Evolutionary conservation across 2,888 invertebrate genomes (phyloP), one percentile per base, ranked within the genome.

Genomic region (Drosophila mercatorum): DNA sequence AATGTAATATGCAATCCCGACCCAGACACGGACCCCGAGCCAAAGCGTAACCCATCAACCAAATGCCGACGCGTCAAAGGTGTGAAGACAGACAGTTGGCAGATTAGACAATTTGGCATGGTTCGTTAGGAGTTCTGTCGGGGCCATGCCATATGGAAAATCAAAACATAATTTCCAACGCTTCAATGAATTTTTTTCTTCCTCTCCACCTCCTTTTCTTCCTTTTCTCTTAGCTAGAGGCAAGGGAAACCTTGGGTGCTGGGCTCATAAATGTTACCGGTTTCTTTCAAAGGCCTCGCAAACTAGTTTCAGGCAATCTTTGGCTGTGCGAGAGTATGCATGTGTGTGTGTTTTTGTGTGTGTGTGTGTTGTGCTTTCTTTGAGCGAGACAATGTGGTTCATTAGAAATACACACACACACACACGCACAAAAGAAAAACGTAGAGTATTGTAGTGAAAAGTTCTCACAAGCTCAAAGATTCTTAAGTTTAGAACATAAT

Each of bases 101-200:
- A 81, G 83, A 81, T 90, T 84, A 81, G 77, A 74, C 79, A 83
- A 90, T 90, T 90, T 81, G 80, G 57, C 66, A 80, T 81, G 88
- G 83, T 90, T 86, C 83, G 85, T 88, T 85, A 75, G 71, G 63
- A 81, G 79, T 61, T 69, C 44, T 56, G 68, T 38, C 53, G 52
- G 59, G 46, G 55, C 70, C 28, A 47, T 52, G 67, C 63, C 65
- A 76, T 78, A 82, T 73, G 80, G 78, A 78, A 80, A 87, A 87
- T 88, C 84, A 87, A 88, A 87, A 88, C 87, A 87, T 80, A 71
- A 88, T 88, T 81, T 83, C 72, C 51, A 78, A 86, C 78, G 86
- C 86, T 78, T 80, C 73, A 80, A 76, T 83, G 81, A 69, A 60
- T 57, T 52, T 61, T 11, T 22, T 40, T 10, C 14, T 14, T 44